Base-by-base conservation (phyloP, 2,797 vertebrate genomes). In the Sebastes vulpes region DNA sequence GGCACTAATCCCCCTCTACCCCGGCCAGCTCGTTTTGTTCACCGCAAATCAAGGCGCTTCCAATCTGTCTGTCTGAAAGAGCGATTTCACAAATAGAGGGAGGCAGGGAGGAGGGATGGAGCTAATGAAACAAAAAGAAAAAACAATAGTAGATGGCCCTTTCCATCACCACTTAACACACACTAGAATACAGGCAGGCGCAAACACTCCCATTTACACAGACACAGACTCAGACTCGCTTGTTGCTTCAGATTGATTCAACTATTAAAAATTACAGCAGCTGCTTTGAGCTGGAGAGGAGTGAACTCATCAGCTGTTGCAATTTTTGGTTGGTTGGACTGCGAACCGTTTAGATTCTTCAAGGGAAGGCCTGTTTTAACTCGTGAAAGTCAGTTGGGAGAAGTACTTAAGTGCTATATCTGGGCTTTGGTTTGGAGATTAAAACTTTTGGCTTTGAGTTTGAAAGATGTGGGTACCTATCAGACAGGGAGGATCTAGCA, bases 1-100 rank as follows among this genome's bases (percentile, higher is more conserved):
- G 90, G 84, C 87, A 75, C 75, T 90, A 90, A 89, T 91, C 79
- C 82, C 66, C 79, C 78, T 60, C 78, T 78, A 56, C 31, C 84
- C 60, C 48, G 31, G 69, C 77, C 82, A 56, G 69, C 57, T 81
- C 63, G 26, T 82, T 89, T 85, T 90, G 73, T 87, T 93, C 81
- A 35, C 66, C 3, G 25, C 83, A 77, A 89, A 87, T 90, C 83
- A 65, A 89, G 79, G 75, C 57, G 9, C 87, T 75, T 87, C 77
- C 85, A 89, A 79, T 89, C 82, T 73, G 78, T 80, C 57, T 14
- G 58, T 66, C 26, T 78, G 72, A 76, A 68, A 75, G 72, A 73
- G 48, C 11, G 25, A 72, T 59, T 70, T 82, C 61, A 84, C 84
- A 69, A 81, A 86, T 58, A 65, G 75, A 77, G 70, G 69, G 28